Conservation (phyloP, 1,140 invertebrate species). For the Eurosta solidaginis region DNA sequence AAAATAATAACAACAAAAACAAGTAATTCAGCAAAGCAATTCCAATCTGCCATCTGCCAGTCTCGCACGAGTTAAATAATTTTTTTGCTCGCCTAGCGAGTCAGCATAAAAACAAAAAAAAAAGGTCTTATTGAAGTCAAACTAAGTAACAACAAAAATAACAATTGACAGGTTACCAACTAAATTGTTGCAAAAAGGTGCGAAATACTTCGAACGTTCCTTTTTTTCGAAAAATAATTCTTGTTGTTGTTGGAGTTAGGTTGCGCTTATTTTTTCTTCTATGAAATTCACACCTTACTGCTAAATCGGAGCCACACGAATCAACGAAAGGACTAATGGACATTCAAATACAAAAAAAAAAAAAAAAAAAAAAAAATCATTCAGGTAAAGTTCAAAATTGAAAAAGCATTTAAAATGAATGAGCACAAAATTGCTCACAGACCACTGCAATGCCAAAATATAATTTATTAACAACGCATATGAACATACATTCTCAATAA, state of each 20-base stretch:
- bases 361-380: background rate
- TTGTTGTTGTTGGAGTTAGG: background rate
- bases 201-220: conserved; percentile 9
- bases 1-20: background rate
- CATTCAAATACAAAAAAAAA: background rate
- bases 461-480: conserved; percentile 15
- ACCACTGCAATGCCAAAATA: conserved; percentile 29
- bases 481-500: too few relatives aligned
- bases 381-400: background rate
- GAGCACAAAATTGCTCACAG: background rate
- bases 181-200: conserved; percentile 35
- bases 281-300: conserved; percentile 29
- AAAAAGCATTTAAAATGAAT: conserved; percentile 20
- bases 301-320: background rate
- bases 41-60: background rate
- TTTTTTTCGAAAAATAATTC: background rate
- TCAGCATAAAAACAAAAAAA: background rate
- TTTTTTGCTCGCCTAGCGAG: background rate
- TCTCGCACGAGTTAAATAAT: background rate
- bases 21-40: background rate
- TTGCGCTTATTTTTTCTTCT: conserved; percentile 5
- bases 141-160: background rate
- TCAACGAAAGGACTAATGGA: too few relatives aligned
- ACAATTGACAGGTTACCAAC: background rate
- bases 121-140: background rate